Evolutionary conservation across 64 coral and sea anemone genomes (phyloP), one percentile per base, ranked within the genome.

Genomic region (Cladopsammia gracilis): DNA sequence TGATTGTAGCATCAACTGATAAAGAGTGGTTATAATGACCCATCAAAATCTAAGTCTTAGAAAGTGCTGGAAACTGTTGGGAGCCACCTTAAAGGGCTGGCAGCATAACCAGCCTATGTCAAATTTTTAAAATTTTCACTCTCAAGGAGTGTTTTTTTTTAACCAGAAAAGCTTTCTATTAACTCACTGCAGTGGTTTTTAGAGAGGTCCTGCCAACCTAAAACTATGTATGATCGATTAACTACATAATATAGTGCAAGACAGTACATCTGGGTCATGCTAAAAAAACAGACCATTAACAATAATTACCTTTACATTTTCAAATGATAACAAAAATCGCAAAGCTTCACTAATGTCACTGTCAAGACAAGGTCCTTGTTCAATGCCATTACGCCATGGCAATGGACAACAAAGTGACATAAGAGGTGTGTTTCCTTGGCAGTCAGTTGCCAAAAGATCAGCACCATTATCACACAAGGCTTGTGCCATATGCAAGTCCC

Each of bases 341-440:
- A 97, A 75, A 48, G 81, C 88, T 71, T 94, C 87, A 44, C 73
- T 79, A 20, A 97, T 82, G 74, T 94, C 88, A 75, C 50, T 75
- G 47, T 83, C 75, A 43, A 83, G 76, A 26, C 75, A 86, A 47
- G 96, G 96, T 44, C 96, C 96, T 76, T 88, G 90, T 25, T 94
- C 96, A 25, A 78, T 73, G 16, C 71, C 69, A 86, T 94, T 75
- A 6, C 92, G 78, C 96, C 96, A 97, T 9, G 96, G 96, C 50
- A 97, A 62, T 69, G 92, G 96, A 61, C 92, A 89, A 49, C 96
- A 91, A 42, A 97, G 44, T 19, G 96, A 85, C 96, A 97, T 97
- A 18, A 97, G 73, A 2, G 96, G 96, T 34, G 96, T 97, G 71
- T 97, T 97, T 14, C 96, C 96, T 74, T 85, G 90, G 20, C 92